A percentile compares a stretch with the other conserved stretches of the same genome.
Evolutionary conservation across 2,888 invertebrate genomes (phyloP).

Genomic region (Plemyria rubiginata): DNA sequence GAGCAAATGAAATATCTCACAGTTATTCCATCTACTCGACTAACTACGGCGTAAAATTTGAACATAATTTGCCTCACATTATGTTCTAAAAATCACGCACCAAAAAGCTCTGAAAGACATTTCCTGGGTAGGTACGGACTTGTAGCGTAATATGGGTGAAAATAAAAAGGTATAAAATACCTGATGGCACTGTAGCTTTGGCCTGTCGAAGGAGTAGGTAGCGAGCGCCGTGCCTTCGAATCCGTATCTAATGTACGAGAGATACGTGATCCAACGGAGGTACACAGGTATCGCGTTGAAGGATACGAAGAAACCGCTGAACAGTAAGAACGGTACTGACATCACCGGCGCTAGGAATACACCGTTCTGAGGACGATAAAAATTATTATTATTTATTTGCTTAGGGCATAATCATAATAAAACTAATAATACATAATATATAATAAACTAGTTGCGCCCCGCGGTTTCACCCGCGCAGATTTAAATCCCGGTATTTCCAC

Average conservation of each 20-base stretch:
- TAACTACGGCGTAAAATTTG: no score
- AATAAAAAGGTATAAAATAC: slow-evolving; percentile 43
- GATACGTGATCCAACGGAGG: slow-evolving; percentile 97
- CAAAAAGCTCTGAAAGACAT: no score
- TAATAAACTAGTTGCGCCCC: no score
- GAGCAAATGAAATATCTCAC: no score
- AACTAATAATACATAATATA: no score
- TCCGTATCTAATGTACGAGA: slow-evolving; percentile 97
- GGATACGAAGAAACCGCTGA: slow-evolving; percentile 98
- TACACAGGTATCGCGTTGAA: slow-evolving; percentile 98
- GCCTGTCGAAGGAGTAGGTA: slow-evolving; percentile 94
- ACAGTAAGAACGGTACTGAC: slow-evolving; percentile 97
- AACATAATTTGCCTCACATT: no score
- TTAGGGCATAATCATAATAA: not conserved
- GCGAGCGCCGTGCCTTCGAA: slow-evolving; percentile 97
- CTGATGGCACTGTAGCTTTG: slow-evolving; percentile 92
- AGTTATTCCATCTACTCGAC: no score
- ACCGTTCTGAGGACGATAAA: slow-evolving; percentile 88
- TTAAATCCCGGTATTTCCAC: no score
- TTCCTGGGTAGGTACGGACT: no score
- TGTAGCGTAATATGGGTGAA: no score
- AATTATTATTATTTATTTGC: not conserved
- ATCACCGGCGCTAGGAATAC: slow-evolving; percentile 98
- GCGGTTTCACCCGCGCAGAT: no score
- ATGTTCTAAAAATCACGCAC: no score